phyloP scores from a whole-genome alignment of 2,888 invertebrate species.

The Mamestra brassicae region DNA sequence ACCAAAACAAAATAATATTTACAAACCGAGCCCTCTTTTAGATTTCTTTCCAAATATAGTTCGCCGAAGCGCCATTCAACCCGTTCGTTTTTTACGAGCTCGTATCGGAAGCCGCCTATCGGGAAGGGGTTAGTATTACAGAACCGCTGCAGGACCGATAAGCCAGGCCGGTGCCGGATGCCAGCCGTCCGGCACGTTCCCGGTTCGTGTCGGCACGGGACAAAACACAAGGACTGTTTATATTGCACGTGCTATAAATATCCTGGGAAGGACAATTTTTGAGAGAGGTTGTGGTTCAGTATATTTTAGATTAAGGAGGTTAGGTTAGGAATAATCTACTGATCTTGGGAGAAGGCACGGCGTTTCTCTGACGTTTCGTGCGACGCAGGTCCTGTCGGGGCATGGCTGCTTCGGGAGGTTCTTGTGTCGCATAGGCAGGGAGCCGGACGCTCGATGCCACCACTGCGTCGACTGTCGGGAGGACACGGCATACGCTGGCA shows the following conservation, averaged over 20 bases:
- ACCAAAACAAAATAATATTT: constrained; percentile 45
- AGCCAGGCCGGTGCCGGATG: constrained; percentile 55
- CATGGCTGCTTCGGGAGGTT: too few species aligned
- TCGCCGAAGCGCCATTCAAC: constrained; percentile 32
- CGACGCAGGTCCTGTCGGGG: too few species aligned
- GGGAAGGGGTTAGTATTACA: constrained; percentile 46
- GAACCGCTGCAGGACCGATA: constrained; percentile 41
- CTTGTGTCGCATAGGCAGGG: too few species aligned
- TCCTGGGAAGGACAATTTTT: constrained; percentile 26
- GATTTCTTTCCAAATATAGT: constrained; percentile 52
- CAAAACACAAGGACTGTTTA: constrained; percentile 52
- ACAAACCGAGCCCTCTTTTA: constrained; percentile 25
- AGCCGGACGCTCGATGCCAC: too few species aligned
- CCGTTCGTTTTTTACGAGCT: constrained; percentile 58
- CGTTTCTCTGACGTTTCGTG: too few species aligned
- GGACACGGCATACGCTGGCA: too few species aligned
- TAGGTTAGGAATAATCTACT: too few species aligned
- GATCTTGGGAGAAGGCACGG: too few species aligned
- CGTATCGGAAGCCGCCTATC: constrained; percentile 59
- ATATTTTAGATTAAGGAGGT: background rate
- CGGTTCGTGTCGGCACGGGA: constrained; percentile 36
- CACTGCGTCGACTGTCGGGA: too few species aligned
- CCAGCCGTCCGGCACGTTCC: constrained; percentile 37
- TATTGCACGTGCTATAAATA: constrained; percentile 56
- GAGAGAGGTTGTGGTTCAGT: constrained; percentile 20